These are phyloP conservation scores for Micropoecilia bifurca DNA, from an alignment of 2,797 vertebrate species.

Conservation along the genomic window DNA sequence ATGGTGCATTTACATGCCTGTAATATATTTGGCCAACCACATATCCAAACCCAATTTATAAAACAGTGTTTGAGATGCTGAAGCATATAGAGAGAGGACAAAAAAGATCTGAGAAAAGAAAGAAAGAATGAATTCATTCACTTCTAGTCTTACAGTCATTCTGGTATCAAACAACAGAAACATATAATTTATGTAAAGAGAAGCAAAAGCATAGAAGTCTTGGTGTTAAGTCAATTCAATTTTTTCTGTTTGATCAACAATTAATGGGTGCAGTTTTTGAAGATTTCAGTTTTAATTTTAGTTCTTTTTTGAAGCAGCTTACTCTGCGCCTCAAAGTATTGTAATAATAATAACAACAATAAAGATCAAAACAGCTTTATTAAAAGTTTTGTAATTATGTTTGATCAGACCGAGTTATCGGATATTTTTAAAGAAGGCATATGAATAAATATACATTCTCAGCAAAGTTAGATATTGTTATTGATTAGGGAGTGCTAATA, in stretches of 20 bases:
- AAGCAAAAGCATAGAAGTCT: neutral
- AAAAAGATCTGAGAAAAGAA: neutral
- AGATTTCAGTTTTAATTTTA: neutral
- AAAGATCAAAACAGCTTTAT: neutral
- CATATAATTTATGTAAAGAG: neutral
- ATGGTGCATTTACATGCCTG: neutral
- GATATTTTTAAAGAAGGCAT: neutral
- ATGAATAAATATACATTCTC: neutral
- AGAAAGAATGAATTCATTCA: neutral
- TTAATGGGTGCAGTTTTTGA: conserved; percentile 16
- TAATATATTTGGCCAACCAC: neutral
- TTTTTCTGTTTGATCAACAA: neutral
- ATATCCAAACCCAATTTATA: neutral
- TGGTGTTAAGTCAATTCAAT: neutral
- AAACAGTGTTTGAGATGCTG: neutral
- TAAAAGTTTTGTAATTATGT: neutral
- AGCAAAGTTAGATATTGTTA: neutral
- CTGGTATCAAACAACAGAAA: neutral
- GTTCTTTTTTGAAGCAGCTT: neutral
- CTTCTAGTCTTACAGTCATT: neutral
- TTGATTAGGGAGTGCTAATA: neutral
- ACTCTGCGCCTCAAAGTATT: neutral
- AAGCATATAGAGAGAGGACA: neutral
- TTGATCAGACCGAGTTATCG: neutral
- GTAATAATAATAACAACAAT: neutral